phyloP scores from a whole-genome alignment of 2,113 vertebrate genomes.

The Protobothrops flavoviridis region DNA sequence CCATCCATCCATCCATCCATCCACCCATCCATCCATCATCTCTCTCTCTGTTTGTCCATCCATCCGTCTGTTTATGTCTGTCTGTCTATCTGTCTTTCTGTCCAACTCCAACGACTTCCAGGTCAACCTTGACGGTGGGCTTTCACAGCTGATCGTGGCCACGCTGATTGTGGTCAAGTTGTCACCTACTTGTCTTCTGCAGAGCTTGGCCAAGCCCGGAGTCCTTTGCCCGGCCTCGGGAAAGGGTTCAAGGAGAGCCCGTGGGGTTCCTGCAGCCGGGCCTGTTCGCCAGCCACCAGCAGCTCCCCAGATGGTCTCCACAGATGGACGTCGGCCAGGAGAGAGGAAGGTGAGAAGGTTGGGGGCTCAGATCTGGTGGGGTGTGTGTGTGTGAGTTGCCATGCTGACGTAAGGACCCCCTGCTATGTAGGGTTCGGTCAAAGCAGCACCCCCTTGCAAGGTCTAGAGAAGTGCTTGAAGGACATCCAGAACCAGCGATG shows the following conservation, averaged over 20 bases:
- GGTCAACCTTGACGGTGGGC: no score
- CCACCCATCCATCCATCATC: no score
- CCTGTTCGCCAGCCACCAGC: neutral
- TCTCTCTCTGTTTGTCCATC: no score
- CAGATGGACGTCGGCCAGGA: neutral
- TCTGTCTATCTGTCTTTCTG: no score
- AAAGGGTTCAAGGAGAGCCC: neutral
- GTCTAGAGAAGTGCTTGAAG: constrained; percentile 1
- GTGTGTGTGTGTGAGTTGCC: neutral
- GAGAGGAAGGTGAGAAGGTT: neutral
- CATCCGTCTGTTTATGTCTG: no score
- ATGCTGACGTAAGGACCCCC: neutral
- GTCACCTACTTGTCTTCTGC: no score
- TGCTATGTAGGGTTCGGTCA: neutral
- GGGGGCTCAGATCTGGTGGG: neutral
- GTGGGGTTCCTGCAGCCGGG: neutral
- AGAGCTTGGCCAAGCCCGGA: neutral
- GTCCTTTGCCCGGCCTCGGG: neutral
- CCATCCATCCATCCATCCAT: no score
- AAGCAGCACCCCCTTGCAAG: neutral
- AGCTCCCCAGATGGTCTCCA: neutral
- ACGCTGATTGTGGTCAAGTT: no score
- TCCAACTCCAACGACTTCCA: no score
- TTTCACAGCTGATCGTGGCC: no score
- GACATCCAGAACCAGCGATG: neutral